These are phyloP conservation scores for Hydrozoanthus gracilis DNA, from an alignment of 92 coral and sea anemone species.

Conservation along the genomic window DNA sequence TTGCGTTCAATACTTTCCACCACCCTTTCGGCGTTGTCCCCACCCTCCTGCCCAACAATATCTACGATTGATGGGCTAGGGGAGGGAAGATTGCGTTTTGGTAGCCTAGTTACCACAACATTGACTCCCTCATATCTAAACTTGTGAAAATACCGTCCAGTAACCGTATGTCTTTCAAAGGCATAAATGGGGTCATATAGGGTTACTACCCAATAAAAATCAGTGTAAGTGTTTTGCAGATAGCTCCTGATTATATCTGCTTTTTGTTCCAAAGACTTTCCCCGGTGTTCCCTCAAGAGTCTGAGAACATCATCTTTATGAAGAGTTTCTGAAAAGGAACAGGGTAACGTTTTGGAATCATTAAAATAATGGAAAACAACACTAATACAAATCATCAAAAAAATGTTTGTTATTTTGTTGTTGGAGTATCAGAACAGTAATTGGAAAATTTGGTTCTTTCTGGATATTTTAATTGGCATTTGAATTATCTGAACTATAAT, in stretches of 20 bases:
- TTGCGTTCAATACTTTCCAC: neutral
- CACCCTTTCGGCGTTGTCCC: neutral
- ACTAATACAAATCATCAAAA: neutral
- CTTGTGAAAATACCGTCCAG: neutral
- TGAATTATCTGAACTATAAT: too few relatives aligned
- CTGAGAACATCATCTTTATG: conserved; percentile 26
- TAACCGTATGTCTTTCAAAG: neutral
- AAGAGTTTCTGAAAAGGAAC: conserved; percentile 26
- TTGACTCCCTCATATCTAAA: conserved; percentile 32
- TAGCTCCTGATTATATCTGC: neutral
- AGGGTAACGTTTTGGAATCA: neutral
- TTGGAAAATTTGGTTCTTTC: too few relatives aligned
- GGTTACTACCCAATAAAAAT: conserved; percentile 18
- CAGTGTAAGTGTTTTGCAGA: neutral
- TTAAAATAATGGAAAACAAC: neutral
- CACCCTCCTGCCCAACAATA: conserved; percentile 3
- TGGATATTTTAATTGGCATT: too few relatives aligned
- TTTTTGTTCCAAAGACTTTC: neutral
- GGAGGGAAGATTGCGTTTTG: neutral
- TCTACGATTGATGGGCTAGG: neutral
- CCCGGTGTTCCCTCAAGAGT: conserved; percentile 4
- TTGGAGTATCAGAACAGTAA: too few relatives aligned
- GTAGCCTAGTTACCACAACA: conserved; percentile 37
- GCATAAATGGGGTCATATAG: neutral
- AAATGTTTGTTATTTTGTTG: neutral